These are phyloP conservation scores for Plecturocebus donacophilus DNA, from an alignment of 2,113 vertebrate species.

Conservation along the genomic window DNA sequence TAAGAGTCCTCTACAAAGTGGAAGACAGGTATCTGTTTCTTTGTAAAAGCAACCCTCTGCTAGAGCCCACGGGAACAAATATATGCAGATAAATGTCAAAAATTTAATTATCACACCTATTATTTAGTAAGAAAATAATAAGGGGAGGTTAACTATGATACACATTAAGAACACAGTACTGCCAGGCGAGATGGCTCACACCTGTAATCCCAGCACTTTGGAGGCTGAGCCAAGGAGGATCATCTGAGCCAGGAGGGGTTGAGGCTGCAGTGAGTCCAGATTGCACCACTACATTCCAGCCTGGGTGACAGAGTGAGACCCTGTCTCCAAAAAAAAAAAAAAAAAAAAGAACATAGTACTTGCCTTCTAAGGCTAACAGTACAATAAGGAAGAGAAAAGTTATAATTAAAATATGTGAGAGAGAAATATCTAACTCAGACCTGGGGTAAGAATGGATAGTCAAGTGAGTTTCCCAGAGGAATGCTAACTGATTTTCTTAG, in stretches of 20 bases:
- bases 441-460: not conserved
- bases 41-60: not conserved
- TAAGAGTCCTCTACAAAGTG: not conserved
- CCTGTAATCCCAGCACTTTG: no score
- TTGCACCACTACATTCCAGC: not conserved
- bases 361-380: not conserved
- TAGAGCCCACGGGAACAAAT: not conserved
- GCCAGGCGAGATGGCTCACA: no score
- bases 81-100: not conserved
- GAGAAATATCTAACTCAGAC: not conserved
- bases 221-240: no score
- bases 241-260: no score
- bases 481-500: not conserved
- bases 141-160: not conserved
- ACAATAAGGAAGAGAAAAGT: not conserved
- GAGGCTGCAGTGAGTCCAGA: not conserved
- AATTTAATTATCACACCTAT: constrained; percentile 3
- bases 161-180: not conserved
- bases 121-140: not conserved
- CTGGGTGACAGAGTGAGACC: not conserved
- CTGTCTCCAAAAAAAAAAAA: no score
- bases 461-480: not conserved
- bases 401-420: not conserved
- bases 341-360: not conserved
- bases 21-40: not conserved